Base-by-base conservation (phyloP, 2,797 vertebrate species). In the Anableps anableps region DNA sequence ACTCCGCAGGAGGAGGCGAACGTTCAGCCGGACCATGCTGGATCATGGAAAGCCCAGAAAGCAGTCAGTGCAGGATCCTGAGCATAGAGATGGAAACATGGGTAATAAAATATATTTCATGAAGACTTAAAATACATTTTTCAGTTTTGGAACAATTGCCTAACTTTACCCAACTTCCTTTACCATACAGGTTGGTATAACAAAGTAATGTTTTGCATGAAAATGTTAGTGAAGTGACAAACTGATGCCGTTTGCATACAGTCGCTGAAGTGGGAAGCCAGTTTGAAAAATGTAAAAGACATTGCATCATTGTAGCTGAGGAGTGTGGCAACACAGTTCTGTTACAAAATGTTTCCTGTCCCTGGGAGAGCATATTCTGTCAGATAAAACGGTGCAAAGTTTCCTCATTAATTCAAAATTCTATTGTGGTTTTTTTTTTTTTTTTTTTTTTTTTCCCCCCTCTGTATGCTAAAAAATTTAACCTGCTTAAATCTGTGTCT, bases 1-100 rank as follows among this genome's bases (percentile, higher is more conserved):
- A 19, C 75, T 97, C 43, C 95, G 98, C 31, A 94, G 97, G 82
- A 95, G 98, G 83, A 94, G 97, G 88, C 94, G 97, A 78, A 95
- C 96, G 8, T 97, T 95, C 87, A 97, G 96, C 88, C 94, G 96
- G 50, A 93, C 94, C 4, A 73, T 95, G 55, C 82, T 93, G 3
- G 98, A 99, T 55, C 94, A 96, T 4, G 92, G 96, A 84, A 96
- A 97, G 78, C 95, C 96, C 78, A 93, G 86, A 77, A 95, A 93
- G 70, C 96, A 92, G 62, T 95, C 90, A 9, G 89, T 93, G 5
- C 92, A 93, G 71, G 95, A 97, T n/a, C 50, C 84, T 14, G 95
- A 93, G 36, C 85, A 81, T 74, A 79, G 94, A 88, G 93, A 94
- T 1, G 75, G 85, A 70, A 88, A 29, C 81, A 90, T 88, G 48